phyloP scores from a whole-genome alignment of 2,888 invertebrate species.

The Hofmannophila pseudospretella region DNA sequence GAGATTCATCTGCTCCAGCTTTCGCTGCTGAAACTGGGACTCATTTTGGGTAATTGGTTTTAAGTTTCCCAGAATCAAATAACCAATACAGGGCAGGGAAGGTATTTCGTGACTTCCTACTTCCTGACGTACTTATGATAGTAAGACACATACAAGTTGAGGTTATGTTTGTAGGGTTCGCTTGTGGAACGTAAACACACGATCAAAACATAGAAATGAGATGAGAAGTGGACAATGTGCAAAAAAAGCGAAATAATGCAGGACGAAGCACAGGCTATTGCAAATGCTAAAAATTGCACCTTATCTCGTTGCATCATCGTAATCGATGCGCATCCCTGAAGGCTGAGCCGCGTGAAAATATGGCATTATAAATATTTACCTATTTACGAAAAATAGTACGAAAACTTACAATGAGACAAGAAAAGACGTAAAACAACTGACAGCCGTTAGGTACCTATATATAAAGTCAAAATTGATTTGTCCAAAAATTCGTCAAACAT shows the following conservation, averaged over 20 bases:
- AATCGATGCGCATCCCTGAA: slow-evolving; percentile 57
- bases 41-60: no score
- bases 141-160: no score
- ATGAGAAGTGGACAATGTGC: slow-evolving; percentile 22
- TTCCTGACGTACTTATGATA: no score
- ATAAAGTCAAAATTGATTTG: slow-evolving; percentile 47
- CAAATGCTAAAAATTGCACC: slow-evolving; percentile 40
- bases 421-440: slow-evolving; percentile 73
- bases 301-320: slow-evolving; percentile 75
- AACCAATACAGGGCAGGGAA: no score
- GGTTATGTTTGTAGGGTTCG: neutral
- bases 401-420: slow-evolving; percentile 26
- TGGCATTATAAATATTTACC: slow-evolving; percentile 23
- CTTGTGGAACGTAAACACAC: neutral
- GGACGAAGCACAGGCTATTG: slow-evolving; percentile 10
- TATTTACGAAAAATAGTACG: slow-evolving; percentile 25
- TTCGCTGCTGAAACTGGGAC: no score
- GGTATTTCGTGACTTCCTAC: no score
- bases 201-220: slow-evolving; percentile 9
- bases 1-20: no score
- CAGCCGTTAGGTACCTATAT: slow-evolving; percentile 72
- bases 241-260: slow-evolving; percentile 32
- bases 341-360: slow-evolving; percentile 56
- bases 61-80: no score
- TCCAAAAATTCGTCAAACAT: slow-evolving; percentile 27